Conservation (phyloP, 2,113 vertebrate genomes). For the Pelodiscus sinensis region DNA sequence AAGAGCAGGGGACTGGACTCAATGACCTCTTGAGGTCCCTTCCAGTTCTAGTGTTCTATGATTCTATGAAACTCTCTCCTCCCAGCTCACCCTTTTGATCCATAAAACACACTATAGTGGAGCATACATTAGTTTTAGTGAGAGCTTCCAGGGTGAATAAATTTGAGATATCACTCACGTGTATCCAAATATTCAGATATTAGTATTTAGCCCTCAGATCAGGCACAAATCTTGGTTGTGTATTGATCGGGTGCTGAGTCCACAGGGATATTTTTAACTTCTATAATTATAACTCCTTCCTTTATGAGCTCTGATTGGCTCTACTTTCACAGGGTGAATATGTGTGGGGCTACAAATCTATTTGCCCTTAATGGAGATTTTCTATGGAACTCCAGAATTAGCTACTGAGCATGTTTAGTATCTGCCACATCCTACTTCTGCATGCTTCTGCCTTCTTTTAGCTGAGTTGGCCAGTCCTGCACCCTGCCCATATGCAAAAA, state of each 20-base stretch:
- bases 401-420: neutral
- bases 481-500: accelerated
- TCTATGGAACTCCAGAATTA: neutral
- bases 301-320: accelerated
- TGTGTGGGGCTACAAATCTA: neutral
- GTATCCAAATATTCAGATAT: neutral
- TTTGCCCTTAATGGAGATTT: neutral
- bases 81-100: neutral
- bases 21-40: too few species aligned
- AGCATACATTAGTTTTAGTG: neutral
- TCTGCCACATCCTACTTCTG: neutral
- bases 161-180: neutral
- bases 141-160: neutral
- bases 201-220: neutral
- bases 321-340: neutral
- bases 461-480: neutral
- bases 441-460: neutral
- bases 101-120: neutral
- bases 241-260: too few species aligned
- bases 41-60: too few species aligned
- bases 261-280: neutral
- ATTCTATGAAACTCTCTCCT: neutral
- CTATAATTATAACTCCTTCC: neutral
- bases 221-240: neutral
- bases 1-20: too few species aligned